phyloP scores from a whole-genome alignment of 2,113 vertebrate species.

The Heloderma charlesbogerti region DNA sequence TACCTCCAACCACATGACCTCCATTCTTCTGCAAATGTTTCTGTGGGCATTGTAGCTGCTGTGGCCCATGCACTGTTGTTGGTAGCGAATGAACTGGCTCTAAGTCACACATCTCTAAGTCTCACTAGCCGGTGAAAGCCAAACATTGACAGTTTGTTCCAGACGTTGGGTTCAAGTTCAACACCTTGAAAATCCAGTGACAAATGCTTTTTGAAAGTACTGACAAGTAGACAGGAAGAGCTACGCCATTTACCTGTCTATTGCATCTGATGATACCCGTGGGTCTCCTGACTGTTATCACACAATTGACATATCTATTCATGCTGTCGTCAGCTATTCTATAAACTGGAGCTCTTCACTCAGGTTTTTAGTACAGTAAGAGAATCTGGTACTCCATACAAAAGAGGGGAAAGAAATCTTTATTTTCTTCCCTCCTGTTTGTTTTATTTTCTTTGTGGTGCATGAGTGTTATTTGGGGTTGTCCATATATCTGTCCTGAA shows the following conservation, averaged over 20 bases:
- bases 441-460: neutral
- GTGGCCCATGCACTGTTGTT: no score
- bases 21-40: no score
- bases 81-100: neutral
- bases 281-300: slow-evolving; percentile 15
- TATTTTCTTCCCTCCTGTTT: neutral
- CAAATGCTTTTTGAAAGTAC: neutral
- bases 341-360: neutral
- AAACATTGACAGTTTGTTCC: neutral
- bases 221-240: neutral
- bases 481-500: neutral
- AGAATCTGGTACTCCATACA: neutral
- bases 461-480: neutral
- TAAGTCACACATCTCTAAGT: neutral
- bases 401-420: fast-evolving
- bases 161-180: neutral
- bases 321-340: neutral
- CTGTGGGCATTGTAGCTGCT: neutral
- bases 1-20: no score
- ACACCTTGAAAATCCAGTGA: neutral
- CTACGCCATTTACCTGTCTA: slow-evolving; percentile 7
- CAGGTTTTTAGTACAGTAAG: neutral
- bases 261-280: neutral
- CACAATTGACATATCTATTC: slow-evolving; percentile 2
- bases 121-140: neutral